A percentile compares a stretch with the other conserved stretches of the same genome.
Conservation (phyloP, 2,888 invertebrate species). For the Tenthredo distinguenda region DNA sequence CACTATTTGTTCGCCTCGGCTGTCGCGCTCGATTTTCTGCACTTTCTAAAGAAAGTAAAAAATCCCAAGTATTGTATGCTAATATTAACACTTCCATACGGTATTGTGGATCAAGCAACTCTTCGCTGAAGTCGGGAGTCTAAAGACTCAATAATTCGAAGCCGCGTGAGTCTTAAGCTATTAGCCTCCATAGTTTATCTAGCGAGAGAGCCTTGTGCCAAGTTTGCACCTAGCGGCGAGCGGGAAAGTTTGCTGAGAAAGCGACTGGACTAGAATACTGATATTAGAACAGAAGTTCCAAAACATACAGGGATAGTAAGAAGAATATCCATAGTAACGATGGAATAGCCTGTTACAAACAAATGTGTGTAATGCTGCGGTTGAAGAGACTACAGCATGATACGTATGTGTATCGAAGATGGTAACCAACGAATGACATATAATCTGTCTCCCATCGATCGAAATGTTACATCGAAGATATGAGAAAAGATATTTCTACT, state of each 20-base stretch:
- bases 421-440: background rate
- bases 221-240: background rate
- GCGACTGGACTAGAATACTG: background rate
- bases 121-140: too few relatives aligned
- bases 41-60: background rate
- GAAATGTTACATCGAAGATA: background rate
- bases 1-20: constrained; percentile 36
- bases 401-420: background rate
- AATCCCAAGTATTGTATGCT: background rate
- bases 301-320: too few relatives aligned
- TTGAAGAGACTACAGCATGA: background rate
- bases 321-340: background rate
- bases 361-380: background rate
- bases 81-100: background rate
- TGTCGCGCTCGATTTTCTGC: constrained; percentile 1
- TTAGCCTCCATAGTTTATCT: background rate
- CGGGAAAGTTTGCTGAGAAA: background rate
- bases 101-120: background rate
- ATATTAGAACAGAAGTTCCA: background rate
- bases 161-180: background rate
- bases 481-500: background rate
- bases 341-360: background rate
- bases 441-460: background rate
- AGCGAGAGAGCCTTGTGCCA: background rate
- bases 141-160: background rate